Percentiles rank a stretch among this genome's conserved stretches.
These are phyloP conservation scores for Vimba vimba DNA, from an alignment of 2,113 vertebrate genomes.

Conservation along the genomic window DNA sequence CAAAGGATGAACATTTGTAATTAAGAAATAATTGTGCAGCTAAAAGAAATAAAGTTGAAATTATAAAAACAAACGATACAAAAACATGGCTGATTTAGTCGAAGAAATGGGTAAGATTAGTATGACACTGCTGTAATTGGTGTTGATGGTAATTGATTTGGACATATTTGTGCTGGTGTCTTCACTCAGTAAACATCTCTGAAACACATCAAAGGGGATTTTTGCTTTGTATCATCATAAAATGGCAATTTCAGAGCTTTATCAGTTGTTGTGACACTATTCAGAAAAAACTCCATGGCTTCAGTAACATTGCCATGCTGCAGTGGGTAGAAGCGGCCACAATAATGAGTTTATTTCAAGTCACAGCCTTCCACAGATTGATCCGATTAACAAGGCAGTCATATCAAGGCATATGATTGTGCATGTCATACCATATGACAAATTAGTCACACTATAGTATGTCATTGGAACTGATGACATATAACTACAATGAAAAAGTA, in stretches of 20 bases:
- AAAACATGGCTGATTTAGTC: neutral
- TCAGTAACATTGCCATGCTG: neutral
- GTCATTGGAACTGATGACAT: neutral
- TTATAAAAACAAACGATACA: neutral
- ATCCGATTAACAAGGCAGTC: neutral
- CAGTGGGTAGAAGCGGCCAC: neutral
- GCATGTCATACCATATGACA: neutral
- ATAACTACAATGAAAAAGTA: neutral
- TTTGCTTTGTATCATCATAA: constrained; percentile 2
- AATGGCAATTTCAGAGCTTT: constrained; percentile 9
- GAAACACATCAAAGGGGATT: neutral
- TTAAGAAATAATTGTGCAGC: neutral
- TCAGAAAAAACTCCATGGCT: constrained; percentile 2
- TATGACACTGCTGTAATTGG: neutral
- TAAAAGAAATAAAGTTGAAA: neutral
- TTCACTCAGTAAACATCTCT: neutral
- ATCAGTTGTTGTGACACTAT: constrained; percentile 7
- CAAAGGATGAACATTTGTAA: neutral
- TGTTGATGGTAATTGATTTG: neutral
- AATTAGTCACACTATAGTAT: neutral
- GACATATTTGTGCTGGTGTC: neutral
- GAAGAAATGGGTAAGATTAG: neutral
- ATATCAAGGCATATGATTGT: neutral
- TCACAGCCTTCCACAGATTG: neutral
- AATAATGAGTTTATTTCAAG: neutral